These are phyloP conservation scores for Trilocha varians DNA, from an alignment of 2,888 invertebrate genomes.

Conservation along the genomic window DNA sequence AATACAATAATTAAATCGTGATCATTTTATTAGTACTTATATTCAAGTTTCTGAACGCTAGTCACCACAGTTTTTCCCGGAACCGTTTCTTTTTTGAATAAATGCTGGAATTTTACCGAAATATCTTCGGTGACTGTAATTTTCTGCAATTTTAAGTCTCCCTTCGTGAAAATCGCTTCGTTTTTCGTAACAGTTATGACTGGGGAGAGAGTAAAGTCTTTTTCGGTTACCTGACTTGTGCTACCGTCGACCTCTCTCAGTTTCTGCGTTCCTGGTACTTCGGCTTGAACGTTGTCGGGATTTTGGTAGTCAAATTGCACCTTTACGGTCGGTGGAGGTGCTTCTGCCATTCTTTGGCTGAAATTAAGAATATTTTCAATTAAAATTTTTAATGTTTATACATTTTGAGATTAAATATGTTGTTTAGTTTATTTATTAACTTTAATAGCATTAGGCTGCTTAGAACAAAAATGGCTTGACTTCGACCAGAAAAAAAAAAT, in stretches of 20 bases:
- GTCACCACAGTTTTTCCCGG: slow-evolving; percentile 48
- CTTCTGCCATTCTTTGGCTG: slow-evolving; percentile 39
- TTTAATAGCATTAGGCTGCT: too few species aligned
- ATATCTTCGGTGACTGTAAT: slow-evolving; percentile 51
- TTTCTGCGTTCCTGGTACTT: slow-evolving; percentile 43
- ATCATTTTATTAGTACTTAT: slow-evolving; percentile 32
- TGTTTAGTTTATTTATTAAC: too few species aligned
- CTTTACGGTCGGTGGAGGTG: slow-evolving; percentile 16
- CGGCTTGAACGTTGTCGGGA: slow-evolving; percentile 34
- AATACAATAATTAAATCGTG: slow-evolving; percentile 14
- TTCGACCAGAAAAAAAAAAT: too few species aligned
- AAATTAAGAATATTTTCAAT: slow-evolving; percentile 6
- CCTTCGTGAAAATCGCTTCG: slow-evolving; percentile 43
- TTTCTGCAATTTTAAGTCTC: slow-evolving; percentile 47
- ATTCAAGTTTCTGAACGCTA: slow-evolving; percentile 45
- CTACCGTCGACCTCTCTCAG: slow-evolving; percentile 21
- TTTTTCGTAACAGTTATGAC: slow-evolving; percentile 47
- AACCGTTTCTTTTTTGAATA: slow-evolving; percentile 45
- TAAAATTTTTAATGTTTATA: too few species aligned
- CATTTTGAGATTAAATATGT: too few species aligned
- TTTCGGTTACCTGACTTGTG: not conserved
- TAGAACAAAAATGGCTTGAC: too few species aligned
- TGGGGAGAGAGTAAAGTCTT: slow-evolving; percentile 28
- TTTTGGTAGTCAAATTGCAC: slow-evolving; percentile 25
- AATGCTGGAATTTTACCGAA: slow-evolving; percentile 48